These are phyloP conservation scores for Spodoptera exigua DNA, from an alignment of 2,888 invertebrate genomes.

Conservation along the genomic window DNA sequence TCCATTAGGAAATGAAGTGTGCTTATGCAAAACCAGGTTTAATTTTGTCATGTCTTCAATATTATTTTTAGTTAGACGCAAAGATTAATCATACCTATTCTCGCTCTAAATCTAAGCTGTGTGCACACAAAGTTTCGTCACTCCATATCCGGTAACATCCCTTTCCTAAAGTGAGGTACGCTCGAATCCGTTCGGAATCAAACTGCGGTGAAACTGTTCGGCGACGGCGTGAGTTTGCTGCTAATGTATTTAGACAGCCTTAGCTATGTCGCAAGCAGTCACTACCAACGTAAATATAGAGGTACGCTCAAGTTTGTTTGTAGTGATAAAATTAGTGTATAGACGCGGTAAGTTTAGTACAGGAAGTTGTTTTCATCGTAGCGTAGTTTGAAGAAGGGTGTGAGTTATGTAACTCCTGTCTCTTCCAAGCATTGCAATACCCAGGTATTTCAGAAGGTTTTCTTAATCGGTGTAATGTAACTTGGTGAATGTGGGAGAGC, in stretches of 20 bases:
- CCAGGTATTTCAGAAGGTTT: too few species aligned
- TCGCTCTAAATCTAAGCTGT: neutral
- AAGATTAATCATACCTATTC: neutral
- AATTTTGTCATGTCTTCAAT: too few species aligned
- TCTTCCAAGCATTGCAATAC: too few species aligned
- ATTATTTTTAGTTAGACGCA: too few species aligned
- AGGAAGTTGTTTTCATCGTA: neutral
- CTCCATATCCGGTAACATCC: constrained; percentile 58
- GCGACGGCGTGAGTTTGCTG: constrained; percentile 61
- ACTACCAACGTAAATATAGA: constrained; percentile 35
- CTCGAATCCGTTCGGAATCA: constrained; percentile 72
- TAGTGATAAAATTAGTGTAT: constrained; percentile 37
- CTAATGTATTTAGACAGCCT: constrained; percentile 70
- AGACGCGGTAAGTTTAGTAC: constrained; percentile 22
- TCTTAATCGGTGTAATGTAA: too few species aligned
- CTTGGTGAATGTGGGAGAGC: too few species aligned
- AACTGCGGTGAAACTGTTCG: constrained; percentile 72
- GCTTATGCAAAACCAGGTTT: too few species aligned
- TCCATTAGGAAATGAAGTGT: too few species aligned
- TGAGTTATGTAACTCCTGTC: neutral
- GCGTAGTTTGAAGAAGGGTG: neutral
- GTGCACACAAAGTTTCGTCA: constrained; percentile 53
- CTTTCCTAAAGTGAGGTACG: constrained; percentile 65
- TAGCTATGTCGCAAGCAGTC: constrained; percentile 58
- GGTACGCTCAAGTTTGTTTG: constrained; percentile 30